phyloP scores from a whole-genome alignment of 2,797 vertebrate genomes.

The Merluccius polli region DNA sequence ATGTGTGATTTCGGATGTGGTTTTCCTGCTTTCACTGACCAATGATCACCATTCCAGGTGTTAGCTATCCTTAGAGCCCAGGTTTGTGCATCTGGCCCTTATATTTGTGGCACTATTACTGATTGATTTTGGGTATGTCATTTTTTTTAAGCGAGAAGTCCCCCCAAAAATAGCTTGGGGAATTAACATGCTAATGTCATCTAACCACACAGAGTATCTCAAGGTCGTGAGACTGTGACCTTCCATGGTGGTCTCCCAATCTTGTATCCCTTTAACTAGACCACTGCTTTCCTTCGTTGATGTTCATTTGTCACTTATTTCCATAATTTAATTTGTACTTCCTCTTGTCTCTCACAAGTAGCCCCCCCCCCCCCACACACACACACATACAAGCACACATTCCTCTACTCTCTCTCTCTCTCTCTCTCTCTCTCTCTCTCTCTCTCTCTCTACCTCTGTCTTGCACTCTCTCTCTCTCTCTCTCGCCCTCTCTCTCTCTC shows the following conservation, averaged over 20 bases:
- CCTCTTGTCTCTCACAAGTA: background rate
- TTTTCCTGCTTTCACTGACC: no score
- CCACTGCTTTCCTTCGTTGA: no score
- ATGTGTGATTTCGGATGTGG: no score
- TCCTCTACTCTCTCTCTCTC: conserved; percentile 48
- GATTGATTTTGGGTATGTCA: no score
- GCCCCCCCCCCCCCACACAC: background rate
- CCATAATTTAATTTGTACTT: background rate
- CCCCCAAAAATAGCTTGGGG: no score
- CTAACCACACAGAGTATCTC: background rate
- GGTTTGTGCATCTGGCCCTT: no score
- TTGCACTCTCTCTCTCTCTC: conserved; percentile 60
- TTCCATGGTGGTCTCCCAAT: background rate
- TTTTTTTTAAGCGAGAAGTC: no score
- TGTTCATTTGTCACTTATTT: background rate
- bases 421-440: conserved; percentile 35
- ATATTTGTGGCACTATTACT: no score
- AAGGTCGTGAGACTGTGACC: background rate
- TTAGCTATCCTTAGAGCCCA: no score
- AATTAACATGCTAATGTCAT: no score
- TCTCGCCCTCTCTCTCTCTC: conserved; percentile 59
- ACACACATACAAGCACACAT: background rate
- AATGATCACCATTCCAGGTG: no score
- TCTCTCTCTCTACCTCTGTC: conserved; percentile 44
- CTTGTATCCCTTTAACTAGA: background rate